Evolutionary conservation across 2,797 vertebrate species (phyloP), one percentile per base, ranked within the genome.

Genomic region (Enoplosus armatus): DNA sequence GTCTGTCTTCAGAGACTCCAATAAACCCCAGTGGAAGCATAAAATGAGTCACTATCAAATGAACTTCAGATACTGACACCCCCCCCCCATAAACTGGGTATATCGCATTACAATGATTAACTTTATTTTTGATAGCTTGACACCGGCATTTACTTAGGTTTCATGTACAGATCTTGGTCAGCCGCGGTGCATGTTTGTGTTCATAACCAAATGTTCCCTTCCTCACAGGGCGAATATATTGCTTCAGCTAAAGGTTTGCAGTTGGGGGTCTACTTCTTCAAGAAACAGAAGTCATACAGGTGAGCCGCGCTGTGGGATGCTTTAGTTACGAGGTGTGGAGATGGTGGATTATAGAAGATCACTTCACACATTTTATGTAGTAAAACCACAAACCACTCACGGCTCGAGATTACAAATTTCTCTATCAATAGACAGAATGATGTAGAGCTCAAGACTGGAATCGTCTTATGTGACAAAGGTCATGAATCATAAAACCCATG

Each of bases 251-350:
- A 92, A 24, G 91, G 87, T 14, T 39, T 95, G 55, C 71, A 90
- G 53, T 94, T 99, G 31, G 89, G 92, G 2, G 96, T 99, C 22
- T 97, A 92, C 86, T 98, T 98, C 91, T 97, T 99, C 88, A 97
- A 94, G 93, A 96, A 88, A 84, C 94, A 96, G 71, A 96, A 95
- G 72, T 79, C 93, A 1, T 95, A 93, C 88, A 96, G 96, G 98
- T 98, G 87, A 92, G 83, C 14, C n/a, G n/a, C 26, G 0, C 16
- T 15, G 10, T n/a, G 54, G 29, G 6, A 31, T 7, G 4, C 35
- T 56, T 61, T 6, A 54, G 2, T 35, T 63, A 10, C 0, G 0
- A 41, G 5, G 24, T 50, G 47, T 37, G 10, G 7, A 72, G 27
- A 72, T 37, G 9, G 29, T 31, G 8, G 18, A 26, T 43, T 2